Evolutionary conservation across 2,797 vertebrate genomes (phyloP).

Genomic region (Monodelphis domestica): DNA sequence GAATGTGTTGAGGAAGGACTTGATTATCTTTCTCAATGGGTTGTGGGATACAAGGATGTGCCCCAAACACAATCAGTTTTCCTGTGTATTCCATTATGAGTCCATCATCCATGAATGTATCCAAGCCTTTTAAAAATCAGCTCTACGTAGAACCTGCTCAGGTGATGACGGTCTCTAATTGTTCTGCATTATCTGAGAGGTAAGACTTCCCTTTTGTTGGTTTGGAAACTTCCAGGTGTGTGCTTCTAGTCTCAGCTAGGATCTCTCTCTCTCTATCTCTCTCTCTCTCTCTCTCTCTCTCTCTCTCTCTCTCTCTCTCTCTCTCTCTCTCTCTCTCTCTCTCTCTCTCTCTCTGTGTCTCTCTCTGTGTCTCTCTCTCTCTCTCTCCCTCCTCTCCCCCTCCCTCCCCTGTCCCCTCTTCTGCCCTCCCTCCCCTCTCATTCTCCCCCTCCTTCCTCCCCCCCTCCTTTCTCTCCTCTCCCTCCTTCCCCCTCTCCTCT

Average conservation of each 20-base stretch:
- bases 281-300: background rate
- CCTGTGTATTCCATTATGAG: background rate
- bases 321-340: background rate
- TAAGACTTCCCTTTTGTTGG: background rate
- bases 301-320: background rate
- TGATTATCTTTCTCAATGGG: background rate
- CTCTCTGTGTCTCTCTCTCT: too few relatives aligned
- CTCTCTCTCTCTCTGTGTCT: too few relatives aligned
- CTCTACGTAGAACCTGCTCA: background rate
- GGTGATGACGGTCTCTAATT: background rate
- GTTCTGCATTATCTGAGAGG: background rate
- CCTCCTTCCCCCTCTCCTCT: too few relatives aligned
- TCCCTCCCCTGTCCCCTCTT: too few relatives aligned
- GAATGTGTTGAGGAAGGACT: background rate
- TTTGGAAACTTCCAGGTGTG: background rate
- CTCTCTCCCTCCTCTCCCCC: too few relatives aligned
- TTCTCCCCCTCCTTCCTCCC: too few relatives aligned
- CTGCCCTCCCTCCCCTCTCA: too few relatives aligned
- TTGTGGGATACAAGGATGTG: background rate
- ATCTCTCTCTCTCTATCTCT: background rate
- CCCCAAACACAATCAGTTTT: background rate
- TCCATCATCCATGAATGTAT: background rate
- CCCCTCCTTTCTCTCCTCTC: too few relatives aligned
- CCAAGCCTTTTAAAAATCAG: background rate
- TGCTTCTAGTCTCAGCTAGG: background rate